These are phyloP conservation scores for Orycteropus afer DNA, from an alignment of 2,113 vertebrate genomes.

Conservation along the genomic window DNA sequence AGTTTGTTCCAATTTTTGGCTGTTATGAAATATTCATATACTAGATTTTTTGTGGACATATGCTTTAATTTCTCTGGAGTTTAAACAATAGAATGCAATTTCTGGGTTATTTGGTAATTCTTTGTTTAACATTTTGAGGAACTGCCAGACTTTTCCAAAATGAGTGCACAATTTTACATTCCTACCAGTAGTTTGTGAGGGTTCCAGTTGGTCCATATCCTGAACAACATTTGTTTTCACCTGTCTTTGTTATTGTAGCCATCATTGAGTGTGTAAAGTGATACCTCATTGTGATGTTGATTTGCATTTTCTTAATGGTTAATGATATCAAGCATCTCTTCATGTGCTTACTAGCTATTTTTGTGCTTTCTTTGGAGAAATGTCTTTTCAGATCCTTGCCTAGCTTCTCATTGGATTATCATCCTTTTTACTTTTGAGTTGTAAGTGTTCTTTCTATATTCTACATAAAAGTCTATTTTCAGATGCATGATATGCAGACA, in stretches of 20 bases:
- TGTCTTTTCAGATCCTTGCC: background rate
- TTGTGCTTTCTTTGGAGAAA: background rate
- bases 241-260: background rate
- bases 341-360: too few relatives aligned
- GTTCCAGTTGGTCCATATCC: background rate
- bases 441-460: background rate
- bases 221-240: background rate
- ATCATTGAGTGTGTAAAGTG: background rate
- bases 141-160: background rate
- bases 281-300: background rate
- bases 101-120: background rate
- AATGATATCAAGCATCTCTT: too few relatives aligned
- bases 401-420: background rate
- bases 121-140: background rate
- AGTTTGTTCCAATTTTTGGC: background rate
- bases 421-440: background rate
- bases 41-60: background rate
- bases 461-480: too few relatives aligned
- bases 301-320: background rate
- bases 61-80: slow-evolving; percentile 17
- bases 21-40: background rate
- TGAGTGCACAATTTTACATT: background rate
- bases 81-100: background rate
- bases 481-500: too few relatives aligned
- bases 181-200: background rate